These are phyloP conservation scores for Hippocampus barbouri DNA, from an alignment of 2,113 vertebrate species.

Conservation along the genomic window DNA sequence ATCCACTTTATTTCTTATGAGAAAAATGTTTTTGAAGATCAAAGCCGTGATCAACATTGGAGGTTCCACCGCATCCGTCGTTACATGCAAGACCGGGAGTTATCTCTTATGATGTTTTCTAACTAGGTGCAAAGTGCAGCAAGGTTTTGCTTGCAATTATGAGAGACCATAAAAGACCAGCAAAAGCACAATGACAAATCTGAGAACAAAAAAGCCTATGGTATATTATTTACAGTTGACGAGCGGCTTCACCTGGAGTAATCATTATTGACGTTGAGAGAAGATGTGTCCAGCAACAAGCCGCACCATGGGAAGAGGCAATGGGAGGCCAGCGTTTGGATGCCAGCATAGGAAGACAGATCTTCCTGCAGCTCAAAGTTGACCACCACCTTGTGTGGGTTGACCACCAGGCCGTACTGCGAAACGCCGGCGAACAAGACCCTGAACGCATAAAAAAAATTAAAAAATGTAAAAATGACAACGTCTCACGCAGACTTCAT, in stretches of 20 bases:
- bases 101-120: slow-evolving; percentile 7
- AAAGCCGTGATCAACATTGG: background rate
- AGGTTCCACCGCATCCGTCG: background rate
- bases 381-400: slow-evolving; percentile 81
- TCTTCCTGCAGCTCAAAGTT: slow-evolving; percentile 78
- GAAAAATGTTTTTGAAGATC: background rate
- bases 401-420: slow-evolving; percentile 84
- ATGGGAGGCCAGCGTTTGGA: slow-evolving; percentile 68
- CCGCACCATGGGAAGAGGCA: slow-evolving; percentile 90
- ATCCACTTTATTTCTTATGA: background rate
- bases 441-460: slow-evolving; percentile 56
- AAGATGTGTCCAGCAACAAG: slow-evolving; percentile 79
- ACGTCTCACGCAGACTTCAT: background rate
- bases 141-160: background rate
- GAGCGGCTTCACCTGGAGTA: slow-evolving; percentile 78
- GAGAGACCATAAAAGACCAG: slow-evolving; percentile 32
- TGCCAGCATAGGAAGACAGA: slow-evolving; percentile 17
- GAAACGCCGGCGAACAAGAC: slow-evolving; percentile 79
- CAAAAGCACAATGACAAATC: background rate
- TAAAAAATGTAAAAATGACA: background rate
- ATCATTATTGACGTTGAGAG: slow-evolving; percentile 81
- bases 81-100: background rate
- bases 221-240: background rate
- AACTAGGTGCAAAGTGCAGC: slow-evolving; percentile 36
- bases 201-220: background rate